Percentiles rank a stretch among this genome's conserved stretches.
Conservation (phyloP, 2,888 invertebrate genomes). For the Allolobophora icterica region DNA sequence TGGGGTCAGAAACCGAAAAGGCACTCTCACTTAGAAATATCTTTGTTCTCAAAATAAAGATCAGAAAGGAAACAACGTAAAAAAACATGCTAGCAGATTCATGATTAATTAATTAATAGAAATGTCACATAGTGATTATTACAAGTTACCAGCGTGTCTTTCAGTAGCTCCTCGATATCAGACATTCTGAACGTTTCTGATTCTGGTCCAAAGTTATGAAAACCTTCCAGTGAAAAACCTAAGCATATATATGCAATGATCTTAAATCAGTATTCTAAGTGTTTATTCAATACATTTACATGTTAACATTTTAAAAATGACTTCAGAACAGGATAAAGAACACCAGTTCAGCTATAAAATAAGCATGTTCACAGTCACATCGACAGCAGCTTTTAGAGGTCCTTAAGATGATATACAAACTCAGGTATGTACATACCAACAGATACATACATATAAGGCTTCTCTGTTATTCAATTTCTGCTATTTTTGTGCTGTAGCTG, state of each 20-base stretch:
- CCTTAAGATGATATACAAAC: too few species aligned
- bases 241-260: slow-evolving; percentile 31
- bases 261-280: background rate
- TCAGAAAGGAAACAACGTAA: background rate
- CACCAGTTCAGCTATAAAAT: background rate
- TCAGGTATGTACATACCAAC: background rate
- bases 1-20: background rate
- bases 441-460: background rate
- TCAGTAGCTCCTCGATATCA: slow-evolving; percentile 72
- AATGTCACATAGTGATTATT: background rate
- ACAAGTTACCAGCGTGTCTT: slow-evolving; percentile 71
- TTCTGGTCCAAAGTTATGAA: slow-evolving; percentile 77
- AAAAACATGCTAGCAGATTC: background rate
- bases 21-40: too few species aligned
- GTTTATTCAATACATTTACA: background rate
- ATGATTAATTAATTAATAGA: background rate
- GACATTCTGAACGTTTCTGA: slow-evolving; percentile 69
- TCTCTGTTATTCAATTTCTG: background rate
- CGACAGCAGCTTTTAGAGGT: background rate
- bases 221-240: slow-evolving; percentile 83
- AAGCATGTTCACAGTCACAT: background rate
- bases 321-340: background rate
- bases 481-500: background rate
- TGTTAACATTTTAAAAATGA: background rate
- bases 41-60: background rate